These are phyloP conservation scores for Odontamblyopus lacepedii DNA, from an alignment of 2,797 vertebrate species.

Conservation along the genomic window DNA sequence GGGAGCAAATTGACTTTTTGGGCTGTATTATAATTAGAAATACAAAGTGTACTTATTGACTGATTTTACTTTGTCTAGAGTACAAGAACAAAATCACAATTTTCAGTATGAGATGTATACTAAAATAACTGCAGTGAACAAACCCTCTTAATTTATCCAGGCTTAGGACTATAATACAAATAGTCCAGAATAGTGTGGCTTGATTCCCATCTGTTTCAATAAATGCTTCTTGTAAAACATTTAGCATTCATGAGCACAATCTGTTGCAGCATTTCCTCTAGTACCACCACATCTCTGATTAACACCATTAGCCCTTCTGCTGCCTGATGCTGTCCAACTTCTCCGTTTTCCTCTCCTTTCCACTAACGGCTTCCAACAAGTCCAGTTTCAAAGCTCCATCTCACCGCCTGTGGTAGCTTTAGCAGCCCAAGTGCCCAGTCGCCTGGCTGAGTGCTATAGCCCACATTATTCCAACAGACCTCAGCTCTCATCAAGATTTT, in stretches of 20 bases:
- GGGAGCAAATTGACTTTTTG: neutral
- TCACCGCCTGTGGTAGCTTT: conserved; percentile 54
- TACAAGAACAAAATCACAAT: neutral
- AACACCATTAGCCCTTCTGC: conserved; percentile 73
- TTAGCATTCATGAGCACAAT: conserved; percentile 57
- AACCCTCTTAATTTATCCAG: neutral
- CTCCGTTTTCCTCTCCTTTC: conserved; percentile 59
- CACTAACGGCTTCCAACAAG: conserved; percentile 61
- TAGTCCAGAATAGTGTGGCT: conserved; percentile 2
- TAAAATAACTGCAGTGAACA: neutral
- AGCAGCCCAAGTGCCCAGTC: conserved; percentile 60
- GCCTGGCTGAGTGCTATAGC: conserved; percentile 62
- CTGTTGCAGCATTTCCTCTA: conserved; percentile 55
- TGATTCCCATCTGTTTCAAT: conserved; percentile 59
- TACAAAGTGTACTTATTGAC: neutral
- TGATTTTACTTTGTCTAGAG: neutral
- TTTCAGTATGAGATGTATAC: neutral
- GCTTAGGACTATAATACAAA: neutral
- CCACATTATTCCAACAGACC: conserved; percentile 65
- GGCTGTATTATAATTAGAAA: neutral
- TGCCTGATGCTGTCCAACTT: conserved; percentile 64
- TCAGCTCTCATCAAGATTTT: conserved; percentile 70
- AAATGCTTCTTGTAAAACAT: conserved; percentile 56
- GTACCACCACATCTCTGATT: conserved; percentile 63
- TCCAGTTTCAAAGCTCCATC: conserved; percentile 51